A percentile compares a stretch with the other conserved stretches of the same genome.
Evolutionary conservation across 2,888 invertebrate genomes (phyloP).

Genomic region (Gymnoscelis rufifasciata): DNA sequence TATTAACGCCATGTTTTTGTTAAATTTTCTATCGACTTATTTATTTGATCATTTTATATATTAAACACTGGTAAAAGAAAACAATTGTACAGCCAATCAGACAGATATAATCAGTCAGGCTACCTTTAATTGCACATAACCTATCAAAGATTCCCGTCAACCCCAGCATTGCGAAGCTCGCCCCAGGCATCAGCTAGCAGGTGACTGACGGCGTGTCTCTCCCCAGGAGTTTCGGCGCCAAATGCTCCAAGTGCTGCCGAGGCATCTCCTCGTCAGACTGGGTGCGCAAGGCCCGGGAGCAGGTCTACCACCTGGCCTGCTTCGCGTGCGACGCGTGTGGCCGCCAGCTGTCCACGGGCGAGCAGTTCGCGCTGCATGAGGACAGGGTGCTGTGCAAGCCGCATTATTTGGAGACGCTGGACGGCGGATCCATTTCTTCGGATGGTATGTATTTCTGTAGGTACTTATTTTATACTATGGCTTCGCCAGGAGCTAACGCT

Average conservation of each 20-base stretch:
- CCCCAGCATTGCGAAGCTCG: too few species aligned
- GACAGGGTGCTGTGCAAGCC: constrained; percentile 97
- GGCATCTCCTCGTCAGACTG: constrained; percentile 97
- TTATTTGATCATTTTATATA: too few species aligned
- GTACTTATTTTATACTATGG: too few species aligned
- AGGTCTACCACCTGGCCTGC: constrained; percentile 98
- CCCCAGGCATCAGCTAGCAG: background rate
- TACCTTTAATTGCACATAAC: too few species aligned
- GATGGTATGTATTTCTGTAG: constrained; percentile 91
- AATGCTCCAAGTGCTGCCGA: constrained; percentile 96
- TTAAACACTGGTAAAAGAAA: too few species aligned
- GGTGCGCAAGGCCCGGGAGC: constrained; percentile 96
- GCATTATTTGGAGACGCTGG: constrained; percentile 96
- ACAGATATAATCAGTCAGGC: too few species aligned
- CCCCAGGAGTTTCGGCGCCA: constrained; percentile 94
- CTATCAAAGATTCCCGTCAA: background rate
- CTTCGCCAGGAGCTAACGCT: too few species aligned
- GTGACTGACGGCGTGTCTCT: constrained; percentile 24
- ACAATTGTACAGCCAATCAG: too few species aligned
- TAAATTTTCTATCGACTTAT: too few species aligned
- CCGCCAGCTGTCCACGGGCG: constrained; percentile 94
- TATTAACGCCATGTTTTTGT: too few species aligned
- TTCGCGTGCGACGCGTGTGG: constrained; percentile 98
- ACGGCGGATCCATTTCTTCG: constrained; percentile 92
- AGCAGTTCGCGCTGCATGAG: constrained; percentile 98